Evolutionary conservation across 2,113 vertebrate genomes (phyloP), one percentile per base, ranked within the genome.

Genomic region (Thryonomys swinderianus): DNA sequence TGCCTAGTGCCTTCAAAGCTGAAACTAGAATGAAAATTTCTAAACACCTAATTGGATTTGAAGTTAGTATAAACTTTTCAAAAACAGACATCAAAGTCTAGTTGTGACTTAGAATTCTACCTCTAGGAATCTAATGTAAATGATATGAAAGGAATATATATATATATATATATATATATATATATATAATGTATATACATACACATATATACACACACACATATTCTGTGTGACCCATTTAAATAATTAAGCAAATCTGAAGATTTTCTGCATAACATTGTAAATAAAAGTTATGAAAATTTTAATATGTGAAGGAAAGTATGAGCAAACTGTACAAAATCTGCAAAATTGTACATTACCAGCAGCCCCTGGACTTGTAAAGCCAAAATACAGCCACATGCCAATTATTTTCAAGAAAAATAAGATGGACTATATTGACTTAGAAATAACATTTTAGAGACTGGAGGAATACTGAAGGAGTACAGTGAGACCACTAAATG

Each of bases 71-170:
- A 34, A 79, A 59, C 5, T 4, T 84, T 93, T 82, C 51, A 12
- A 40, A 96, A 96, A 76, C 11, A 80, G 17, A 81, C 3, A 67
- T 55, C 17, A 79, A 81, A 32, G 13, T 21, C 17, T 37, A 78
- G 6, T 79, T 96, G 96, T 87, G n/a, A 64, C 18, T 55, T 82
- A 90, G 30, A 90, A 90, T 79, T 82, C 32, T 32, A 71, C 42
- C 64, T 92, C 21, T 23, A 13, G 16, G 45, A 78, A 67, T 85
- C 82, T 23, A 88, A 42, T 69, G 82, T 57, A 67, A 95, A 55
- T 51, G 51, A 62, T 82, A 95, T 90, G 11, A 51, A 62, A 86
- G 16, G 88, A 87, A 7, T 40, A 5, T 40, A 40, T 71, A 66
- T 14, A 66, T 40, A 69, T n/a, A 20, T 34, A 69, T 66, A 34